Evolutionary conservation across 2,113 vertebrate species (phyloP).

Genomic region (Epinephelus lanceolatus): DNA sequence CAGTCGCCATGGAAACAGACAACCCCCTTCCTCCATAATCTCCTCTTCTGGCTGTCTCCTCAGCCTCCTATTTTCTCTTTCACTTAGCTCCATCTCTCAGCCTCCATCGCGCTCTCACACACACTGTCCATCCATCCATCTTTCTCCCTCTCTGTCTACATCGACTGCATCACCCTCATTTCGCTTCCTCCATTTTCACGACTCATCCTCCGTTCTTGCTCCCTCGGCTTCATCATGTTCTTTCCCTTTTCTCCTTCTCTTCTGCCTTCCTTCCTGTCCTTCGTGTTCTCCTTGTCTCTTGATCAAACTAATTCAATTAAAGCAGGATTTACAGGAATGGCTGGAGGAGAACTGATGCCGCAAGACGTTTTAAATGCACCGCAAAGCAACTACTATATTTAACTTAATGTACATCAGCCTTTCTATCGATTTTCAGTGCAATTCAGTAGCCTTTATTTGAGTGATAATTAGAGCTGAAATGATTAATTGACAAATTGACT

Average conservation of each 20-base stretch:
- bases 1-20: conserved; percentile 64
- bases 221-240: not conserved
- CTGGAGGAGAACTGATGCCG: not conserved
- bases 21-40: conserved; percentile 29
- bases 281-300: not conserved
- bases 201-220: not conserved
- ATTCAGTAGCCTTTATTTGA: not conserved
- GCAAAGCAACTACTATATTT: not conserved
- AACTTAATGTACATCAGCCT: not conserved
- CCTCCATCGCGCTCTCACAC: not conserved
- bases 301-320: conserved; percentile 30
- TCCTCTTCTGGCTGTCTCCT: not conserved
- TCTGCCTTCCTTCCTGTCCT: not conserved
- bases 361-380: conserved; percentile 13
- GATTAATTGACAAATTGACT: not conserved
- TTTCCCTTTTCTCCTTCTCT: not conserved
- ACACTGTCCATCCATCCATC: conserved; percentile 3
- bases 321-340: not conserved
- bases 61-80: conserved; percentile 51
- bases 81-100: conserved; percentile 19
- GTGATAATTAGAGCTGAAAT: not conserved
- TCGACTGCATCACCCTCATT: not conserved
- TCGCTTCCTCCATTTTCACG: not conserved
- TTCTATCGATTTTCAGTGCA: not conserved
- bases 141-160: not conserved